These are phyloP conservation scores for Drosophila tani DNA, from an alignment of 1,140 invertebrate species.

Conservation along the genomic window DNA sequence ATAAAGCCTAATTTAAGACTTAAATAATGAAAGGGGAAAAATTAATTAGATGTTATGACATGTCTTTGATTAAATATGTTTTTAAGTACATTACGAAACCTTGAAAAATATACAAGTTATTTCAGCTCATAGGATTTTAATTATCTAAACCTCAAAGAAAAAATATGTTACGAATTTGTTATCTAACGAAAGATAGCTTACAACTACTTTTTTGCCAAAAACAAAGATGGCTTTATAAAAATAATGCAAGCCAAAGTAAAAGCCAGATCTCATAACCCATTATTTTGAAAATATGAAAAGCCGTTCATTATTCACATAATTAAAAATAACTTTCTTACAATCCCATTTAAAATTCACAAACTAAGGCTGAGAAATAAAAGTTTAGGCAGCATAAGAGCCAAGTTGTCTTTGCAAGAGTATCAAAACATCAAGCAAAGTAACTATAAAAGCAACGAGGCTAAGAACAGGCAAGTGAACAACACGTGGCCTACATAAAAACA, in stretches of 20 bases:
- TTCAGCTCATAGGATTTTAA: neutral
- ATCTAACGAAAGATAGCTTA: too few species aligned
- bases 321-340: neutral
- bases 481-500: slow-evolving; percentile 68
- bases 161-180: too few species aligned
- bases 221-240: too few species aligned
- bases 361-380: neutral
- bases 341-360: neutral
- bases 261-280: neutral
- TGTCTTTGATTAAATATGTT: neutral
- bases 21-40: neutral
- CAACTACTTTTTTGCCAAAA: too few species aligned
- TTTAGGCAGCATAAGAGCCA: slow-evolving; percentile 5
- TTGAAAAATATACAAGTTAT: too few species aligned
- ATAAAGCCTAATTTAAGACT: neutral
- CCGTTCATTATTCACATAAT: neutral
- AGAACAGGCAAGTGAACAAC: slow-evolving; percentile 57
- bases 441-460: slow-evolving; percentile 60
- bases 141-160: neutral
- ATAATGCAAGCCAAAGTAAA: neutral
- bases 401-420: slow-evolving; percentile 18
- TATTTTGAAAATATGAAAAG: neutral
- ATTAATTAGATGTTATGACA: neutral
- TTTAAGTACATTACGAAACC: neutral
- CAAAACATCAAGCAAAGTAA: slow-evolving; percentile 45